These are phyloP conservation scores for Dendropsophus ebraccatus DNA, from an alignment of 2,113 vertebrate genomes.

Conservation along the genomic window DNA sequence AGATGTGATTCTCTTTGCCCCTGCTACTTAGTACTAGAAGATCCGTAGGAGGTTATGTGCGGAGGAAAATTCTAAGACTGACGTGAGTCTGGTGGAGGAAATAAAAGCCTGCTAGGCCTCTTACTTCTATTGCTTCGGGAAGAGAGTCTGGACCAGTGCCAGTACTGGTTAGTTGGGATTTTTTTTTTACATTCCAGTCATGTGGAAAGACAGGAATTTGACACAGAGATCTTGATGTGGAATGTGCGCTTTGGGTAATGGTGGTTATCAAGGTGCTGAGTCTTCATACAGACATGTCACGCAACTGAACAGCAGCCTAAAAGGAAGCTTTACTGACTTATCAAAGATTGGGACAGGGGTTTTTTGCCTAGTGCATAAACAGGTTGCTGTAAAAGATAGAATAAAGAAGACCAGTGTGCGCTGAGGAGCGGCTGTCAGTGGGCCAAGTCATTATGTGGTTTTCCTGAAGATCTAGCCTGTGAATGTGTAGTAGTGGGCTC, in stretches of 20 bases:
- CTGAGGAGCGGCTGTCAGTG: not conserved
- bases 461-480: not conserved
- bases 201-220: constrained; percentile 60
- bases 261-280: constrained; percentile 52
- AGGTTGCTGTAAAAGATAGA: not conserved
- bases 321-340: not conserved
- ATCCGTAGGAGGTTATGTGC: not conserved
- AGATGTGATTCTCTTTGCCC: not conserved
- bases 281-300: constrained; percentile 44
- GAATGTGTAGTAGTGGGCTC: not conserved
- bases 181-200: constrained; percentile 59
- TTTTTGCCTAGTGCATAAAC: not conserved
- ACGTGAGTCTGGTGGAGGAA: constrained; percentile 14
- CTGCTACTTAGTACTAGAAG: not conserved
- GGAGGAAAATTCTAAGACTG: not conserved
- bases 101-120: constrained; percentile 13
- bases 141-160: constrained; percentile 40
- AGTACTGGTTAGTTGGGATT: constrained; percentile 48
- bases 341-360: not conserved
- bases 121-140: not conserved
- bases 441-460: not conserved
- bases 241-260: constrained; percentile 52
- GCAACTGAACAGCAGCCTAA: constrained; percentile 24
- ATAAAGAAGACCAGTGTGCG: not conserved
- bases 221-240: constrained; percentile 57